Percentiles rank a stretch among this genome's conserved stretches.
phyloP scores from a whole-genome alignment of 2,797 vertebrate genomes.

The Myotis findleyi region DNA sequence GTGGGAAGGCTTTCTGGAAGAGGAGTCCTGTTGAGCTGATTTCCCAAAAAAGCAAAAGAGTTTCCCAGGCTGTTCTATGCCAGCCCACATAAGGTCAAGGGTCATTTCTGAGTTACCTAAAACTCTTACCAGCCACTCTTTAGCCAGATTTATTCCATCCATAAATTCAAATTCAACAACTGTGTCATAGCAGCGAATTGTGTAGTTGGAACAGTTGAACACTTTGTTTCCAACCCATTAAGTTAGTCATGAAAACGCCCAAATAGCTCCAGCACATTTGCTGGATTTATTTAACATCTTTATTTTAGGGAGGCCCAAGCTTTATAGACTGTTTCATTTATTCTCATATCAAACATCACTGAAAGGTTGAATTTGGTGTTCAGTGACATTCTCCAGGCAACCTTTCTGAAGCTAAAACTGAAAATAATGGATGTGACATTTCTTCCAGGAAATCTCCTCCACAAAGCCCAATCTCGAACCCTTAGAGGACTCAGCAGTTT shows the following conservation, averaged over 20 bases:
- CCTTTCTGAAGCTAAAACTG: constrained; percentile 59
- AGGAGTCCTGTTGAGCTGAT: neutral
- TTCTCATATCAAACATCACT: constrained; percentile 70
- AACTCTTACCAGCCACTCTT: neutral
- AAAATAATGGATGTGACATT: constrained; percentile 69
- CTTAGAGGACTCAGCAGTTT: constrained; percentile 29
- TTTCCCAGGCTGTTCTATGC: neutral
- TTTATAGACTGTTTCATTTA: constrained; percentile 64
- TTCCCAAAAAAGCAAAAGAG: neutral
- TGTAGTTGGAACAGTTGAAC: neutral
- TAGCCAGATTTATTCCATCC: neutral
- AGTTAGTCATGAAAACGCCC: constrained; percentile 37
- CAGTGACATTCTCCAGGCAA: constrained; percentile 75
- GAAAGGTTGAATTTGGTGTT: constrained; percentile 72
- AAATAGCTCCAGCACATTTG: constrained; percentile 45
- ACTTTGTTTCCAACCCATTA: constrained; percentile 44
- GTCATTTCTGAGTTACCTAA: constrained; percentile 18
- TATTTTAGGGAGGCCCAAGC: constrained; percentile 53
- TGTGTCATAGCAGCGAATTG: neutral
- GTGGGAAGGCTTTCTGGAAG: neutral
- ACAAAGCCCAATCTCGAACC: neutral
- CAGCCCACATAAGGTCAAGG: neutral
- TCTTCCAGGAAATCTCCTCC: constrained; percentile 69
- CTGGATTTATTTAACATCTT: constrained; percentile 68
- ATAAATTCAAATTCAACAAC: neutral